Base-by-base conservation (phyloP, 2,888 invertebrate genomes). In the Rhamphomyia laevipes region DNA sequence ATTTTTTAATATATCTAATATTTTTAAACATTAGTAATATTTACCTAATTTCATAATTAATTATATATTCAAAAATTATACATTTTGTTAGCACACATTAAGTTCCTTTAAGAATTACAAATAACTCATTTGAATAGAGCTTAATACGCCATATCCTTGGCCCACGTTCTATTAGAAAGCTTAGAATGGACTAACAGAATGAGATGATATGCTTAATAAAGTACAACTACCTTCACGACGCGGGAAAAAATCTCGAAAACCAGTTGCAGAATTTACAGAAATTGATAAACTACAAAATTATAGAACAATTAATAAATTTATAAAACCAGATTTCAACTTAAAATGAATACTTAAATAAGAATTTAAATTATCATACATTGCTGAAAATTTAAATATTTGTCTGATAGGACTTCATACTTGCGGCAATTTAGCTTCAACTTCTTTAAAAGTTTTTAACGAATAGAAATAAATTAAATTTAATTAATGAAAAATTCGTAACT, bases 351-450 rank as follows among this genome's bases (percentile, higher is more conserved):
- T 82, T 0, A 60, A 58, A 30, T 66, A 77, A 13, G 62, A 74
- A 51, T 84, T 81, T 62, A 64, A 63, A 2, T 43, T 53, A 1
- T 3, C 15, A 1, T n/a, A n/a, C 7, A 21, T 59, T 2, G 58
- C 59, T 15, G 57, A 57, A 1, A 62, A 70, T 41, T 59, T 68
- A 0, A 69, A 65, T 13, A 57, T 82, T n/a, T 73, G 80, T 33
- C 59, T 84, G 3, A 78, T 77, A 17, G 93, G 93, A 12, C 74
- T 94, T 9, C 94, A 94, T 63, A 91, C 93, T 0, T 94, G 94
- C 66, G 94, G 94, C 0, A 81, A 86, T 69, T 72, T 94, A 7
- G 84, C 86, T 0, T 73, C 87, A 2, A 79, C 80, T 12, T 81
- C 82, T 38, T 70, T 92, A 1, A 77, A 78, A 52, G 73, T 87